phyloP scores from a whole-genome alignment of 2,888 invertebrate species.

The Tuberolachnus salignus region DNA sequence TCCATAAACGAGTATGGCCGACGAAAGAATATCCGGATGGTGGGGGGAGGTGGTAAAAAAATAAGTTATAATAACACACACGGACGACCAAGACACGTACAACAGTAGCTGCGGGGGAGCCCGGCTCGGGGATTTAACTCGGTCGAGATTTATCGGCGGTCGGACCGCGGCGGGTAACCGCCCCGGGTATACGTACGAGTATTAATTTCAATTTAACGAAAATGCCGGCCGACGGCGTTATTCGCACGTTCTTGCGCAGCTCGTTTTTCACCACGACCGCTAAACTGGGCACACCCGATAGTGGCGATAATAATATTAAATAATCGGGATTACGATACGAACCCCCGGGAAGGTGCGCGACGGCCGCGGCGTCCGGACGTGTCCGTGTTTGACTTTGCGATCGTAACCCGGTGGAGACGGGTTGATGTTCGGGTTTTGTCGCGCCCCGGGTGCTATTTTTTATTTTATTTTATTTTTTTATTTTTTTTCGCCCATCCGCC shows the following conservation, averaged over 20 bases:
- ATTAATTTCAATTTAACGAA: conserved; percentile 48
- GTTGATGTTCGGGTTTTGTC: too few relatives aligned
- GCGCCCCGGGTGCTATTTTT: too few relatives aligned
- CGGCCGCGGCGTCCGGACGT: too few relatives aligned
- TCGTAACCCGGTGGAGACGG: too few relatives aligned
- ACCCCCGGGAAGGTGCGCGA: neutral
- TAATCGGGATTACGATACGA: conserved; percentile 43
- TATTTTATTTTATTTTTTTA: too few relatives aligned
- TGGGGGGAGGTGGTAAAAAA: neutral
- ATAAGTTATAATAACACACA: neutral
- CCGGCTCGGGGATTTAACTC: conserved; percentile 15
- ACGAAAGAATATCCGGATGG: neutral
- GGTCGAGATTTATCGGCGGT: conserved; percentile 45
- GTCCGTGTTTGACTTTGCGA: too few relatives aligned
- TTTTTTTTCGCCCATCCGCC: too few relatives aligned
- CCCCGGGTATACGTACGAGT: neutral
- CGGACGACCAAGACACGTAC: neutral
- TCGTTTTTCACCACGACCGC: conserved; percentile 34
- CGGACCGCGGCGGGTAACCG: conserved; percentile 5
- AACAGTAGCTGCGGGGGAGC: neutral
- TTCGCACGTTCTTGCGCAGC: conserved; percentile 7
- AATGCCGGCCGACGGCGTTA: neutral
- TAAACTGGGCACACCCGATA: too few relatives aligned
- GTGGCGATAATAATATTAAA: conserved; percentile 6
- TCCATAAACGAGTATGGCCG: neutral